phyloP scores from a whole-genome alignment of 1,140 invertebrate species.

The Araneus ventricosus region DNA sequence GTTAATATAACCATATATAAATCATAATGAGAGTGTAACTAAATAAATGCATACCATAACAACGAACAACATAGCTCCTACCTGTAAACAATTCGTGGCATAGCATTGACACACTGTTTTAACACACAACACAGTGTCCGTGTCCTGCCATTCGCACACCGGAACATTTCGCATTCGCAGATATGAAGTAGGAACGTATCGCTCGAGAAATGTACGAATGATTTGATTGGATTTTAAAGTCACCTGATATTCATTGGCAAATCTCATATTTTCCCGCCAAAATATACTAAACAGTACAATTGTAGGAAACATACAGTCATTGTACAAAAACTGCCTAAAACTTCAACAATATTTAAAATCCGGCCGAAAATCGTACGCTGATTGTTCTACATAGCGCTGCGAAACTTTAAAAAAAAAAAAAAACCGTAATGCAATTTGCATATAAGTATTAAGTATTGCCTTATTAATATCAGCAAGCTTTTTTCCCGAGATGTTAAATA shows the following conservation, averaged over 20 bases:
- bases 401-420: too few relatives aligned
- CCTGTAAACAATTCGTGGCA: background rate
- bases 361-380: too few relatives aligned
- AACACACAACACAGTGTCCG: background rate
- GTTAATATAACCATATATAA: too few relatives aligned
- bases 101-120: background rate
- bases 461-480: too few relatives aligned
- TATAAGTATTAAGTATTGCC: too few relatives aligned
- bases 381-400: too few relatives aligned
- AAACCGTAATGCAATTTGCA: too few relatives aligned
- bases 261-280: background rate
- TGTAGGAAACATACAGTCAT: too few relatives aligned
- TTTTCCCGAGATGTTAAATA: too few relatives aligned
- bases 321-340: too few relatives aligned
- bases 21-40: background rate
- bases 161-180: background rate
- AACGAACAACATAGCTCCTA: background rate
- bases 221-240: background rate
- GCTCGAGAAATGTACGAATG: background rate
- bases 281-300: too few relatives aligned
- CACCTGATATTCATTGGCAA: background rate
- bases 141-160: background rate
- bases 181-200: background rate
- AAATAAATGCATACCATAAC: background rate
- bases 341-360: too few relatives aligned